Conservation (phyloP, 1,140 invertebrate species). For the Daktulosphaira vitifoliae region DNA sequence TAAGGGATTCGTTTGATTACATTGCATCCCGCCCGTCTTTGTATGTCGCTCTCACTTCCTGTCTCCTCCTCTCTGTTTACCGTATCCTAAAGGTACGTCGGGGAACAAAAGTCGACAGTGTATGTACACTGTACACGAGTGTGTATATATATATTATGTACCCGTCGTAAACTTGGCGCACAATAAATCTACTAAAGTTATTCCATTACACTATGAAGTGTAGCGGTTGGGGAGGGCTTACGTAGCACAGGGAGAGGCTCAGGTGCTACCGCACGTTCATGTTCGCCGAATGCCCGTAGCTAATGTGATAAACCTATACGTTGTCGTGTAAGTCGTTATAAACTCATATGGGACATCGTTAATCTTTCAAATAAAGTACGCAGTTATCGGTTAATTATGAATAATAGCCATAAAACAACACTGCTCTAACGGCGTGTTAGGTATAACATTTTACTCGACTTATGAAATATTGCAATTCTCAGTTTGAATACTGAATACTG, state of each 20-base stretch:
- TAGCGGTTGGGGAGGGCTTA: background rate
- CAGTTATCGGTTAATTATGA: no score
- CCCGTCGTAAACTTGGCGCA: constrained; percentile 29
- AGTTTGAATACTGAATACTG: no score
- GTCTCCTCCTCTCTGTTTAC: no score
- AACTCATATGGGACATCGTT: no score
- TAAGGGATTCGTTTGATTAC: constrained; percentile 27
- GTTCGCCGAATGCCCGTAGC: background rate
- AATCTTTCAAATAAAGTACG: no score
- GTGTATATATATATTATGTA: constrained; percentile 11
- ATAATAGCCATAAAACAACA: no score
- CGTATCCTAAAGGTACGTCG: no score
- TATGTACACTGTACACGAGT: background rate
- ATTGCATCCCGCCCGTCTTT: background rate
- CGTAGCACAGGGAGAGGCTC: background rate
- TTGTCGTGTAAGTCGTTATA: background rate
- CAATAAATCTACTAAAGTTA: constrained; percentile 32
- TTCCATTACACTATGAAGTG: constrained; percentile 9
- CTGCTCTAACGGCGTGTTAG: no score
- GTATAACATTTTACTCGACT: no score
- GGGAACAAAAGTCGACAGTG: background rate
- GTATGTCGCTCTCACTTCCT: background rate
- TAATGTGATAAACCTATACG: constrained; percentile 3
- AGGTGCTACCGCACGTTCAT: background rate
- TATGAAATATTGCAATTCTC: no score